These are phyloP conservation scores for Eurystomus gularis DNA, from an alignment of 2,113 vertebrate genomes.

Conservation along the genomic window DNA sequence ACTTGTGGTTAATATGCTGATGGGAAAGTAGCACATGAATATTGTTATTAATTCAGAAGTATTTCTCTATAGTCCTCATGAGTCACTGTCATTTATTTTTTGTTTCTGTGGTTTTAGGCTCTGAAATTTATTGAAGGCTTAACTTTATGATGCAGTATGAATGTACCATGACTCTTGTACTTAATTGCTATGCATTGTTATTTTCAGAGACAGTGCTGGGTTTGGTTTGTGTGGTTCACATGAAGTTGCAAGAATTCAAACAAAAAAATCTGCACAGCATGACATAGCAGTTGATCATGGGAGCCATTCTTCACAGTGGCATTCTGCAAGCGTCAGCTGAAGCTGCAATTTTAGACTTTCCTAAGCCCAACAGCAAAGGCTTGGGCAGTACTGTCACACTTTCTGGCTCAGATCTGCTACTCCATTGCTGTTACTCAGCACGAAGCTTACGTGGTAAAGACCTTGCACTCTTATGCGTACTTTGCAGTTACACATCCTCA, in stretches of 20 bases:
- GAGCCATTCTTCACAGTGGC: neutral
- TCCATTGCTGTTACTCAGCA: neutral
- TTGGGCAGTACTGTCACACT: neutral
- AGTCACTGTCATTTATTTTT: neutral
- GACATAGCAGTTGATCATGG: neutral
- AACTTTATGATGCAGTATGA: neutral
- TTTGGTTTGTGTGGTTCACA: neutral
- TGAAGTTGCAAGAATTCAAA: neutral
- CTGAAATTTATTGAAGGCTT: neutral
- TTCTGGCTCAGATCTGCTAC: neutral
- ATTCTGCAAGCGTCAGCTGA: neutral
- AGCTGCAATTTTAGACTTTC: neutral
- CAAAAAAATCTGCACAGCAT: neutral
- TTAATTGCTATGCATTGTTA: neutral
- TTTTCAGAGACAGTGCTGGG: neutral
- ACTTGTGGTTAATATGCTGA: neutral
- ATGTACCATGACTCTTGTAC: neutral
- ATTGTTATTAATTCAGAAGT: constrained; percentile 1
- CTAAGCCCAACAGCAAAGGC: neutral
- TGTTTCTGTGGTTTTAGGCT: constrained; percentile 5
- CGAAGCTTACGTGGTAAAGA: neutral
- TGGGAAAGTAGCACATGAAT: neutral
- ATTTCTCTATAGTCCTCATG: neutral
- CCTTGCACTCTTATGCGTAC: neutral
- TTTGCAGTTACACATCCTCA: neutral